Base-by-base conservation (phyloP, 30 jellyfish, hydroid and myxozoan genomes). In the Rhopilema esculentum region DNA sequence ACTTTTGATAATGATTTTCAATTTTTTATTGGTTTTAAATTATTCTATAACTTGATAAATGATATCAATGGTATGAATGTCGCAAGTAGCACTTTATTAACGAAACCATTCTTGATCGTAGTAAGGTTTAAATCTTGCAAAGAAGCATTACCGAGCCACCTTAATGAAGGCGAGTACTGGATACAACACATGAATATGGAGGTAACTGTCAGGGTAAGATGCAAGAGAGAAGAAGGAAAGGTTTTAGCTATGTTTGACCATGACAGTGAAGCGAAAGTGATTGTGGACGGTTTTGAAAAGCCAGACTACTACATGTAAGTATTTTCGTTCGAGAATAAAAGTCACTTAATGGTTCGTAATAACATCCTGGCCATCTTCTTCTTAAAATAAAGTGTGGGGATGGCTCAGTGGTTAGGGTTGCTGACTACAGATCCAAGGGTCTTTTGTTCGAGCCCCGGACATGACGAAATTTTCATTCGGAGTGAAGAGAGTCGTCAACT, bases 191-290 rank as follows among this genome's bases (percentile, higher is more conserved):
- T 20, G 21, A 66, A 23, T 19, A 66, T 66, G 77, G 16, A 23
- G 32, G 1, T 16, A 23, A 23, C 33, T 1, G 32, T 66, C 28
- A 66, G 9, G 23, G 51, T 31, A 1, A 66, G 33, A 19, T 66
- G 77, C 49, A 22, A 23, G 1, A 66, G 22, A 66, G 33, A 23
- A 23, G 77, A 16, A 18, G 33, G 22, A 8, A n/a, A 66, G 33
- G 19, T 66, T 31, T 16, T 66, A 31, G 77, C 77, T 66, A 31
- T 66, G 31, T 66, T 66, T 31, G n/a, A 23, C 9, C 77, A 66
- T 23, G 77, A 66, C 77, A 66, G 77, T 23, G 52, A 66, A 23
- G 77, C 77, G 23, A 4, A 1, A n/a, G 7, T 66, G 7, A n/a
- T 2, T 0, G 77, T 66, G 4, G 7, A n/a, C 1, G 77, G 77